Conservation (phyloP, 1,140 invertebrate species). For the Caerostris darwini region DNA sequence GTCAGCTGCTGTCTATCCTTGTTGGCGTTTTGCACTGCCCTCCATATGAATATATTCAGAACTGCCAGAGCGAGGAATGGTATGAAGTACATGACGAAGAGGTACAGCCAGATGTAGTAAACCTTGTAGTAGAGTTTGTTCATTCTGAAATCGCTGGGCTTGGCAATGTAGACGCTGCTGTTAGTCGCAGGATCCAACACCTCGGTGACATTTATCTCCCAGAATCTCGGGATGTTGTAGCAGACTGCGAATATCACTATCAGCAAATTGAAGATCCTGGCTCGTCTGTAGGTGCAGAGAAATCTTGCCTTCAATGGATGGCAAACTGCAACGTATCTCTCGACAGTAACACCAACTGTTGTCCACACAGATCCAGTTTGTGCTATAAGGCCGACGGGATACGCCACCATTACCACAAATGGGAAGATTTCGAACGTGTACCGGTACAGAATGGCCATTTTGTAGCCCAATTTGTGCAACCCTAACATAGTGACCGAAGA, state of each 20-base stretch:
- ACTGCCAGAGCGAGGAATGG: constrained; percentile 92
- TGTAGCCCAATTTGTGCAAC: constrained; percentile 69
- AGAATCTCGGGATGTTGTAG: constrained; percentile 92
- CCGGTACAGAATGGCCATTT: constrained; percentile 24
- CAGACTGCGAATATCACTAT: constrained; percentile 91
- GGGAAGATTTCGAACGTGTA: constrained; percentile 71
- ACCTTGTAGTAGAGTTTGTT: constrained; percentile 90
- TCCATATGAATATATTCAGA: constrained; percentile 94
- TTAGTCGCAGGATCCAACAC: constrained; percentile 61
- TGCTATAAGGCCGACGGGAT: constrained; percentile 92
- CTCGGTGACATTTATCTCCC: constrained; percentile 81
- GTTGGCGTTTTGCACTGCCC: constrained; percentile 87
- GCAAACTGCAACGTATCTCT: constrained; percentile 97
- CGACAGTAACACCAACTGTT: constrained; percentile 96
- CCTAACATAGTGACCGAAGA: constrained; percentile 70
- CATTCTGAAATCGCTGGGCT: constrained; percentile 87
- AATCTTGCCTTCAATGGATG: constrained; percentile 93
- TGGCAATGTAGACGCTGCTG: constrained; percentile 83
- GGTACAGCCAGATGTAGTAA: constrained; percentile 84
- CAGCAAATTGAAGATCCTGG: constrained; percentile 90
- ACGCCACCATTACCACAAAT: constrained; percentile 89
- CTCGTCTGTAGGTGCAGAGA: constrained; percentile 94
- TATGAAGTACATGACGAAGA: constrained; percentile 86
- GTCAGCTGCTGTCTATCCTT: constrained; percentile 89
- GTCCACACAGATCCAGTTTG: constrained; percentile 96